Base-by-base conservation (phyloP, 2,113 vertebrate genomes). In the Varanus komodoensis region DNA sequence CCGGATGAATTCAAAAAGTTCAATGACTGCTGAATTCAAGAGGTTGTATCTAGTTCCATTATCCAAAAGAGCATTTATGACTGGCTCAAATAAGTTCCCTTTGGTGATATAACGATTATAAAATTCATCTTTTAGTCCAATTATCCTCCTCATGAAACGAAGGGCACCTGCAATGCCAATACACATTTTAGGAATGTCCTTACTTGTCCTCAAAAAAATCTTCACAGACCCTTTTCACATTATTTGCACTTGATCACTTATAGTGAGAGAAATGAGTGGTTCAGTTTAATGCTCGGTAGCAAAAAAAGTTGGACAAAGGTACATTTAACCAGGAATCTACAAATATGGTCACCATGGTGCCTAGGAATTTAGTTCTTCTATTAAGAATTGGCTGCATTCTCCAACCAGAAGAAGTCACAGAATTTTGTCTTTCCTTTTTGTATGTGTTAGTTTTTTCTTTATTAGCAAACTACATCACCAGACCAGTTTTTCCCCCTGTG, bases 51-150 rank as follows among this genome's bases (percentile, higher is more conserved):
- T 97, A 38, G 99, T 99, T 93, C 99, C 99, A 29, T 99, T 99
- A 97, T 99, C 99, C 96, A 99, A 96, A 96, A 99, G 97, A 87
- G 99, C 99, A 7, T 99, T 99, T 95, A 99, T 98, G 92, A 99
- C 99, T 1, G 99, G 99, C 93, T 99, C 99, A 96, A 99, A 99
- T 83, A 99, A 97, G 97, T 99, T 99, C 92, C 99, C 99, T 97
- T 99, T 99, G 95, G 98, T 99, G 96, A 99, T 99, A 92, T 99
- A 99, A 90, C 99, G 98, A 97, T 99, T 99, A 94, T 99, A 99
- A 95, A 99, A 99, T 92, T 99, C 99, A 92, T 99, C 99, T 93
- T 99, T 99, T 89, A 99, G 97, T 54, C 99, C 99, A 57, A 99
- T 99, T 96, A 99, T 99, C 89, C 99, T 97, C 93, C 99, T 98